Percentiles rank a stretch among this genome's conserved stretches.
These are phyloP conservation scores for Onthophagus sagittarius DNA, from an alignment of 2,888 invertebrate genomes.

Conservation along the genomic window DNA sequence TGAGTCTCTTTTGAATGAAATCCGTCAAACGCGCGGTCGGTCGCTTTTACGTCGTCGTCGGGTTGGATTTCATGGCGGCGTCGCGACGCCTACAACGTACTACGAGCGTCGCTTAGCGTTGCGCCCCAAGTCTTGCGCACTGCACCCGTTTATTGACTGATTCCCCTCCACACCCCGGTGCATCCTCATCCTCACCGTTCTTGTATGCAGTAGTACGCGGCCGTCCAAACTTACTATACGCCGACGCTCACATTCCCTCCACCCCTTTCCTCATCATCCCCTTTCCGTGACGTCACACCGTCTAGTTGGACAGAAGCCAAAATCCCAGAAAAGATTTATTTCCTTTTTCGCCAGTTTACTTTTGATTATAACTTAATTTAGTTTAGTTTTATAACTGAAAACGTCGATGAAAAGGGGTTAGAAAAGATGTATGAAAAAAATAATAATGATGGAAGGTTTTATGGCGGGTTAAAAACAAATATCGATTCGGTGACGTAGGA, in stretches of 20 bases:
- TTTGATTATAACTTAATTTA: too few relatives aligned
- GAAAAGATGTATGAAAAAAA: too few relatives aligned
- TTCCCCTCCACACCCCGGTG: constrained; percentile 20
- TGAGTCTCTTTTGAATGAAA: neutral
- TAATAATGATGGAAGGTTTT: too few relatives aligned
- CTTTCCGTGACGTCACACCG: neutral
- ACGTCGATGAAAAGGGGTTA: too few relatives aligned
- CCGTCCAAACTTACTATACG: neutral
- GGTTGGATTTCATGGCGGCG: constrained; percentile 22
- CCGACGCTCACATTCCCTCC: neutral
- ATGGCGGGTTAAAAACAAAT: neutral
- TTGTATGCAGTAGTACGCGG: neutral
- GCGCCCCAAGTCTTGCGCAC: constrained; percentile 28
- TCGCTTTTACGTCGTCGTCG: constrained; percentile 13
- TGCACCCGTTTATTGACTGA: constrained; percentile 36
- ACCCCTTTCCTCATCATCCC: neutral
- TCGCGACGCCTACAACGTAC: constrained; percentile 34
- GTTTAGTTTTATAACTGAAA: too few relatives aligned
- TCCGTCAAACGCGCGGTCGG: neutral
- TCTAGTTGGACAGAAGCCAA: neutral
- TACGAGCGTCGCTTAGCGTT: neutral
- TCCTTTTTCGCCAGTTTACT: too few relatives aligned
- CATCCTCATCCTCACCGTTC: neutral
- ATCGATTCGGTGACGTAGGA: neutral
- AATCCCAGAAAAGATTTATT: neutral